Evolutionary conservation across 1,140 invertebrate species (phyloP), one percentile per base, ranked within the genome.

Genomic region (Drosophila cardini): DNA sequence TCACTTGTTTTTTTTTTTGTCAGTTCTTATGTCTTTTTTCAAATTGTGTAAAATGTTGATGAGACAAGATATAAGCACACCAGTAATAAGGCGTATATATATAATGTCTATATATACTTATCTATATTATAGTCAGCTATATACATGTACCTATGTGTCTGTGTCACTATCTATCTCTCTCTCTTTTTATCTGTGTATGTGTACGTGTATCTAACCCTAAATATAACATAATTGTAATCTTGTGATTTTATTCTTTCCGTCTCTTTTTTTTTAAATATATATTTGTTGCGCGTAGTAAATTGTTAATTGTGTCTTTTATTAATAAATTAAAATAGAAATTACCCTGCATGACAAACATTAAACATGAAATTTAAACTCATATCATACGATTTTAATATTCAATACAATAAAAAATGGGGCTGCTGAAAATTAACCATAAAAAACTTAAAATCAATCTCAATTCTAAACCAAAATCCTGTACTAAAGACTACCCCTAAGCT

Each of bases 241-340:
- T 38, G 60, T 86, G 67, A 58, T 67, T 62, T 64, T 78, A 11
- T 53, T 74, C 76, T 72, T 26, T 26, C 21, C 21, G 21, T 26
- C 21, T 40, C 36, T 40, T 65, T 60, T 68, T 76, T 76, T 69
- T 5, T 5, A 26, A 26, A 26, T 26, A 42, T 18, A 69, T 87
- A 82, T 86, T 58, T 82, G 58, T 84, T 87, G 45, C 76, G 50
- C 65, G 84, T 77, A 83, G 83, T 71, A 75, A 48, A 48, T 56
- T 67, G 62, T 73, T 52, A 60, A 69, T 53, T 74, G 72, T 82
- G 60, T 69, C 68, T 80, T 84, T 52, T 62, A 48, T 65, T 45
- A 60, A 46, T 76, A 50, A 74, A 65, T 71, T 61, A 80, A 43
- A 32, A 52, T 55, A 72, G 73, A 68, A 60, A 46, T 61, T 82